Percentiles rank a stretch among this genome's conserved stretches.
Conservation (phyloP, 1,140 invertebrate species). For the Lethrus apterus region DNA sequence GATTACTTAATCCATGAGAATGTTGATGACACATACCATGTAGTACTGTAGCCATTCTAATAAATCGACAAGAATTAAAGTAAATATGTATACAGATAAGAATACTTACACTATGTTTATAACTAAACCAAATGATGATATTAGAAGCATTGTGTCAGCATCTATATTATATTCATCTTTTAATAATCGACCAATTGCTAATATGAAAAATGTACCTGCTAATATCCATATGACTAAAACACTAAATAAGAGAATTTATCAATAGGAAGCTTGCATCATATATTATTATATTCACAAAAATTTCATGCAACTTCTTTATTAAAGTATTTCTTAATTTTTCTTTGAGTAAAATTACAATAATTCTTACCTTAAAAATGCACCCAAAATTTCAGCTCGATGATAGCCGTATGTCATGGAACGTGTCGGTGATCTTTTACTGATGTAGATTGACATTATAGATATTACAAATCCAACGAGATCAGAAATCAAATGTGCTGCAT, state of each 20-base stretch:
- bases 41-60: slow-evolving; percentile 66
- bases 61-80: slow-evolving; percentile 23
- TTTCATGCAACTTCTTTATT: background rate
- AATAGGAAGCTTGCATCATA: background rate
- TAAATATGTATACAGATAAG: background rate
- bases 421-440: slow-evolving; percentile 57
- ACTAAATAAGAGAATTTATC: slow-evolving; percentile 26
- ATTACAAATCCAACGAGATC: slow-evolving; percentile 78
- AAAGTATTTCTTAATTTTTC: background rate
- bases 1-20: slow-evolving; percentile 11
- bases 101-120: slow-evolving; percentile 76
- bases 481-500: slow-evolving; percentile 76
- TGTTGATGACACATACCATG: slow-evolving; percentile 50
- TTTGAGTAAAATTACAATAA: background rate
- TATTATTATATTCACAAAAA: background rate
- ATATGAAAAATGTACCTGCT: slow-evolving; percentile 75
- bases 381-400: slow-evolving; percentile 60
- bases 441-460: slow-evolving; percentile 66
- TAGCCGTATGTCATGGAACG: slow-evolving; percentile 72
- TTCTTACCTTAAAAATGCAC: slow-evolving; percentile 51
- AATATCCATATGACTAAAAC: slow-evolving; percentile 76
- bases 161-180: slow-evolving; percentile 70
- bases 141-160: slow-evolving; percentile 78
- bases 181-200: slow-evolving; percentile 68
- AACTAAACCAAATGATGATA: slow-evolving; percentile 70